Base-by-base conservation (phyloP, 2,797 vertebrate genomes). In the Rhinatrema bivittatum region DNA sequence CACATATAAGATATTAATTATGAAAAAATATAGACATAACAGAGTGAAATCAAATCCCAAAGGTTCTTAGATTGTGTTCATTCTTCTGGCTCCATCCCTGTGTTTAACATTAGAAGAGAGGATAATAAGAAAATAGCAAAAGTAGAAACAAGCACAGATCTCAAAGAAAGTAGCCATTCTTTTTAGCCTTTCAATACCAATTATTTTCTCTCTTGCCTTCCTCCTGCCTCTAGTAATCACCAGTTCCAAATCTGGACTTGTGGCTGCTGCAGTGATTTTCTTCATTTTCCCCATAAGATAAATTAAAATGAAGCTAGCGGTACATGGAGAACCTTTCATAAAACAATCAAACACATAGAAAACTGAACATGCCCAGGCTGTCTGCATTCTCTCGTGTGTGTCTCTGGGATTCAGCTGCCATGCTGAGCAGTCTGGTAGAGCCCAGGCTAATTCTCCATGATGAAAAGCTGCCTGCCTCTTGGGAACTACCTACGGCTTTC, bases 401-500 rank as follows among this genome's bases (percentile, higher is more conserved):
- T 35, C 26, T 25, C 23, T 26, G 24, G 56, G 37, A 51, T 66
- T 60, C 49, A 59, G 59, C 62, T 60, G 67, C 65, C 67, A 32
- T 2, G 6, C 19, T 4, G 39, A 41, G 40, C 40, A 46, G 51
- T 17, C 34, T 7, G 4, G 43, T 36, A 53, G 56, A 56, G 53
- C 56, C 29, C 10, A 43, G 29, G 20, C 5, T 27, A 44, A 54
- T 57, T 36, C 39, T 61, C 35, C 3, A 2, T 36, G 53, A 62
- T 20, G 37, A 69, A 63, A 68, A 39, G 25, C 38, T 20, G 28
- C 32, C 0, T 0, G 28, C 53, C 79, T 50, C 68, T 0, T 0
- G 72, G 76, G 84, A 81, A 53, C 29, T 28, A 42, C 71, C 76
- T 72, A 63, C 50, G 2, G 62, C 54, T 68, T 64, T 71, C 60